Conservation (phyloP, 2,113 vertebrate genomes). For the Cyrtonyx montezumae region DNA sequence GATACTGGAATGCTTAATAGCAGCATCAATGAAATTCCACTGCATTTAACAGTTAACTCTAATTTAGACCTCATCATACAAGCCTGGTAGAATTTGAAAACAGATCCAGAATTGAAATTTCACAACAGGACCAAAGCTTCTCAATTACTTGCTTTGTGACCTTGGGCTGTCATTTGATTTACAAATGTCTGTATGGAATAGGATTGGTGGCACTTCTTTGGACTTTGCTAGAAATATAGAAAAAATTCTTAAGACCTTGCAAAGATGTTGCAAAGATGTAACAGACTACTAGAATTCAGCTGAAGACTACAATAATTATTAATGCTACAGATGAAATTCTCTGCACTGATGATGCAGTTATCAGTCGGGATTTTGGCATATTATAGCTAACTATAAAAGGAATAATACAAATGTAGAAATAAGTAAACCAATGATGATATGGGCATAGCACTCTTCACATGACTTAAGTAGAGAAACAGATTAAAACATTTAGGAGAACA, state of each 20-base stretch:
- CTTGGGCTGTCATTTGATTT: not conserved
- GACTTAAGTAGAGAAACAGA: conserved; percentile 40
- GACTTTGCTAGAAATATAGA: no score
- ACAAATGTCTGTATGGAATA: not conserved
- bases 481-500: not conserved
- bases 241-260: not conserved
- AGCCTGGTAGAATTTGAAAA: not conserved
- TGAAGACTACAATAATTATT: not conserved
- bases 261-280: not conserved
- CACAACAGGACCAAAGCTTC: not conserved
- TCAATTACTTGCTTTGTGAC: not conserved
- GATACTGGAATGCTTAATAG: not conserved
- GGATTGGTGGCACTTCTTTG: not conserved
- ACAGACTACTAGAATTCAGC: not conserved
- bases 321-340: not conserved
- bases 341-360: not conserved
- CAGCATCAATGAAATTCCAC: not conserved
- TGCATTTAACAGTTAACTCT: not conserved
- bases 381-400: not conserved
- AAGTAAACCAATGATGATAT: not conserved
- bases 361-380: not conserved
- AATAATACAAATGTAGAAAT: not conserved
- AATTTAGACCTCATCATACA: not conserved
- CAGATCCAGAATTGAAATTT: not conserved
- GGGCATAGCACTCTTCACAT: not conserved